Evolutionary conservation across 2,888 invertebrate species (phyloP), one percentile per base, ranked within the genome.

Genomic region (Anoplius nigerrimus): DNA sequence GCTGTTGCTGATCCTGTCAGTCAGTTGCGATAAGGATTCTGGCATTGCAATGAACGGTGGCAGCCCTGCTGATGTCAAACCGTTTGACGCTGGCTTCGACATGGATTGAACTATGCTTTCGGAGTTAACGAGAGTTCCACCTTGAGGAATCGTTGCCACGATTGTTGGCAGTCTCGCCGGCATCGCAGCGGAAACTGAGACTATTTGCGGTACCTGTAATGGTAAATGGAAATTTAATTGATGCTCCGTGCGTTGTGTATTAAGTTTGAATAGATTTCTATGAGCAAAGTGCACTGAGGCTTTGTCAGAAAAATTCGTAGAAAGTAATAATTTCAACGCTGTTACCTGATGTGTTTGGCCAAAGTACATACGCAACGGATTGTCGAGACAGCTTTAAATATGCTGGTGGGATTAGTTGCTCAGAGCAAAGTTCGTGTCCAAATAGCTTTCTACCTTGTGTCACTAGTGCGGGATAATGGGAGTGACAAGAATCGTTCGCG

Each of bases 31-130:
- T 0, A 80, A 82, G 0, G 87, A 88, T 51, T 76, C 80, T 15
- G 88, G 88, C 86, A 88, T 88, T 2, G 87, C 82, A 5, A 88
- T 72, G 58, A 89, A 89, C 15, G 86, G 83, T 22, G 88, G 88
- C 51, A 88, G 64, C 8, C 78, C 83, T 0, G 62, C 56, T 2
- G 80, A 57, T 2, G 67, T 22, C 20, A 78, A 64, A 42, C 34
- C 56, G 20, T 16, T 16, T n/a, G 57, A 13, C n/a, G 27, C 42
- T n/a, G 66, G 51, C 54, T 75, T 78, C 8, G 21, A 45, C 0
- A 57, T 21, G 4, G 61, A 6, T n/a, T 59, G 52, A 48, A 18
- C 48, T 6, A 48, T 13, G 1, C 11, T 34, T 6, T 55, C 64
- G 0, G 66, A 20, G 1, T 76, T 62, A 0, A 78, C 52, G 1